Evolutionary conservation across 2,113 vertebrate species (phyloP).

Genomic region (Hylia prasina): DNA sequence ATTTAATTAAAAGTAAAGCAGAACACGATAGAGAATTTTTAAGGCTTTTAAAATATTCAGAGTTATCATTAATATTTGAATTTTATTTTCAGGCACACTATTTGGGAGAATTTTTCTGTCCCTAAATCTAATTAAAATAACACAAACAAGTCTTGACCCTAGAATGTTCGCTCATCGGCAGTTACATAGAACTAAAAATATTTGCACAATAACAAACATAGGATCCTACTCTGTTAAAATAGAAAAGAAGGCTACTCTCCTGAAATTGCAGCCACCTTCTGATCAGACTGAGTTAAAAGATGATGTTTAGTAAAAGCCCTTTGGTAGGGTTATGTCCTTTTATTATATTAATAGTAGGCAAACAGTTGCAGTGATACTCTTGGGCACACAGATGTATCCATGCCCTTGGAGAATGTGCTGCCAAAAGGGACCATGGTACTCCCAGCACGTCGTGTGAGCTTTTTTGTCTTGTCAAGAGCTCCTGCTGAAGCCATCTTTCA

Average conservation of each 20-base stretch:
- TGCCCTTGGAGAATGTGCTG: not conserved
- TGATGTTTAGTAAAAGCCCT: not conserved
- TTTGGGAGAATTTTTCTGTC: slow-evolving; percentile 11
- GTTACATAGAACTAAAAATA: not conserved
- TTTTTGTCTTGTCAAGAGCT: not conserved
- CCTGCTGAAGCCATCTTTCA: not conserved
- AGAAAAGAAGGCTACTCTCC: not conserved
- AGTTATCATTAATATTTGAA: slow-evolving; percentile 49
- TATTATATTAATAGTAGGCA: not conserved
- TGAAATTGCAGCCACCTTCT: not conserved
- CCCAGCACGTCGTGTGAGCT: accelerated
- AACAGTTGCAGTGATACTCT: not conserved
- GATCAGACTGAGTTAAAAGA: not conserved
- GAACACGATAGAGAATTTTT: slow-evolving; percentile 36
- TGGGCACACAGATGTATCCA: not conserved
- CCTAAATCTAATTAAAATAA: slow-evolving; percentile 28
- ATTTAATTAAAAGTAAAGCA: slow-evolving; percentile 73
- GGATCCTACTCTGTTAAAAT: not conserved
- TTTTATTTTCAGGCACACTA: slow-evolving; percentile 46
- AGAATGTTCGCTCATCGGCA: not conserved
- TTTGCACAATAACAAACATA: not conserved
- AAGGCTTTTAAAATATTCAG: slow-evolving; percentile 56
- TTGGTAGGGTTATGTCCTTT: not conserved
- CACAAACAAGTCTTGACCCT: slow-evolving; percentile 33
- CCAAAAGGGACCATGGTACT: not conserved